phyloP scores from a whole-genome alignment of 2,888 invertebrate genomes.

The Belgica antarctica region DNA sequence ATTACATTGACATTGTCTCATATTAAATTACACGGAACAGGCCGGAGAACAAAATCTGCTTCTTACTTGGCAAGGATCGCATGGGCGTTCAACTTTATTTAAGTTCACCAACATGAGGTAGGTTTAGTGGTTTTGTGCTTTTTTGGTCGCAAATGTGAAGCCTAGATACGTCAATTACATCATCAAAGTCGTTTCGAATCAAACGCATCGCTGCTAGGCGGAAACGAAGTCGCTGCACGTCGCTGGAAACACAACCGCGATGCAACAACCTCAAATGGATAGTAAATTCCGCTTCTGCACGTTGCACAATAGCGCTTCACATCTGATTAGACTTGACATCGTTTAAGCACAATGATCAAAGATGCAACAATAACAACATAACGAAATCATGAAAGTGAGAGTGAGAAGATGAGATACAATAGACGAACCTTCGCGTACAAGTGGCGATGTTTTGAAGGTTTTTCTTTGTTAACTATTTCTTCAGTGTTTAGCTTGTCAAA shows the following conservation, averaged over 20 bases:
- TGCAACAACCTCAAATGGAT: background rate
- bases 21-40: constrained; percentile 22
- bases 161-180: constrained; percentile 3
- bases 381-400: too few relatives aligned
- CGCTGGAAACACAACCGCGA: constrained; percentile 18
- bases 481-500: too few relatives aligned
- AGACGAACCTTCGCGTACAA: too few relatives aligned
- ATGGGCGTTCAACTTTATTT: constrained; percentile 41
- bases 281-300: background rate
- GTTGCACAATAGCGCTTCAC: background rate
- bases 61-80: background rate
- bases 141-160: constrained; percentile 13
- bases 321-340: constrained; percentile 21
- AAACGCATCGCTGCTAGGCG: constrained; percentile 3
- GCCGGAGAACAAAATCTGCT: background rate
- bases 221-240: too few relatives aligned
- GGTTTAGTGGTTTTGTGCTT: background rate
- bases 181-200: background rate
- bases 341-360: constrained; percentile 16
- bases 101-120: constrained; percentile 34
- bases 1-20: constrained; percentile 41
- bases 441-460: too few relatives aligned
- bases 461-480: too few relatives aligned
- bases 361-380: too few relatives aligned
- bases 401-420: too few relatives aligned